Percentiles rank a stretch among this genome's conserved stretches.
These are phyloP conservation scores for Rhagoletis zephyria DNA, from an alignment of 1,140 invertebrate species.

Conservation along the genomic window DNA sequence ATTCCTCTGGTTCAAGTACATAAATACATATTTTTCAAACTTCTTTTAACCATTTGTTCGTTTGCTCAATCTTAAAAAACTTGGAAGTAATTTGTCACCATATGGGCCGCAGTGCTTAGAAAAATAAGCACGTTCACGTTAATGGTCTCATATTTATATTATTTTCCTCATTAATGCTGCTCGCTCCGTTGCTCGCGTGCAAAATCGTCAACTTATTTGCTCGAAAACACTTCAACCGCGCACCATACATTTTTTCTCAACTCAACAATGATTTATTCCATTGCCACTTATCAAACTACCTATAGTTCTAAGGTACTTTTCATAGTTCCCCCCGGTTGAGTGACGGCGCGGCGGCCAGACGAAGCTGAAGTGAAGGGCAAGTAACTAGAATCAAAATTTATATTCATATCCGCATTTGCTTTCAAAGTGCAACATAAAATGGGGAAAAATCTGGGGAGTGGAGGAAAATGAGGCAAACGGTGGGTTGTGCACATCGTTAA, in stretches of 20 bases:
- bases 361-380: neutral
- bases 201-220: constrained; percentile 33
- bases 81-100: neutral
- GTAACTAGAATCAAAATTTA: constrained; percentile 34
- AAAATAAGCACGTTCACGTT: constrained; percentile 39
- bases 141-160: constrained; percentile 45
- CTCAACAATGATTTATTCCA: constrained; percentile 49
- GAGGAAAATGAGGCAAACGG: neutral
- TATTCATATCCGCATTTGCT: constrained; percentile 50
- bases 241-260: neutral
- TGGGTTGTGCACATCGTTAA: neutral
- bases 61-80: neutral
- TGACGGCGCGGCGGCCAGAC: neutral
- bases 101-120: neutral
- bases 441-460: neutral
- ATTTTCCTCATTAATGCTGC: constrained; percentile 18
- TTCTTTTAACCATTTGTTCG: too few relatives aligned
- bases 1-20: too few relatives aligned
- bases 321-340: neutral
- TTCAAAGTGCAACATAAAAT: constrained; percentile 8
- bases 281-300: constrained; percentile 45
- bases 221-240: constrained; percentile 13
- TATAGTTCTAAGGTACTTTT: constrained; percentile 2
- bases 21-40: too few relatives aligned
- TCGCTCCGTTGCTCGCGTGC: neutral